Percentiles rank a stretch among this genome's conserved stretches.
Conservation (phyloP, 1,140 invertebrate species). For the Littorina saxatilis region DNA sequence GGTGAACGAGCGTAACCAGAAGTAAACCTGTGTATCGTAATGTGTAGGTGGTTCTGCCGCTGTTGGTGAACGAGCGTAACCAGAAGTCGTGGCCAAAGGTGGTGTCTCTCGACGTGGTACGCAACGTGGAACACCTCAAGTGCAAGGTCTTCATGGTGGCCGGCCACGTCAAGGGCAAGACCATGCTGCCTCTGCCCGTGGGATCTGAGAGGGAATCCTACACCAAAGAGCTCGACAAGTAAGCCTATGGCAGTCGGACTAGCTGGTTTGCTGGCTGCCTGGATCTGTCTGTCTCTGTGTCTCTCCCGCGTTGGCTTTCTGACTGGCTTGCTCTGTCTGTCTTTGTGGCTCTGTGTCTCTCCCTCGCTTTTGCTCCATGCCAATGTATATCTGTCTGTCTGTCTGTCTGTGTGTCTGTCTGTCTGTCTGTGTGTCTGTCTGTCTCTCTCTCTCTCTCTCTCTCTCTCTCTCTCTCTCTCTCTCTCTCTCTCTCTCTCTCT, state of each 20-base stretch:
- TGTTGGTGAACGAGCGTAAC: constrained; percentile 81
- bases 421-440: neutral
- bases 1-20: no score
- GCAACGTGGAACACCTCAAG: constrained; percentile 89
- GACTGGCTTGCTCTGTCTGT: no score
- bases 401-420: neutral
- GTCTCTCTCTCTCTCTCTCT: neutral
- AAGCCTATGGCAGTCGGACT: constrained; percentile 47
- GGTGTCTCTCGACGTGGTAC: constrained; percentile 87
- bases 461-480: neutral
- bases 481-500: no score
- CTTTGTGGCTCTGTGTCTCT: no score
- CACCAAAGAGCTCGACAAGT: constrained; percentile 82
- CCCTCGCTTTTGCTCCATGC: no score
- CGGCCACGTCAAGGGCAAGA: constrained; percentile 95
- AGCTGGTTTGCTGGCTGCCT: no score
- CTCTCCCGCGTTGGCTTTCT: no score
- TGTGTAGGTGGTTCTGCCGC: constrained; percentile 84
- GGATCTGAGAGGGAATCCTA: constrained; percentile 89
- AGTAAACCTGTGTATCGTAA: no score
- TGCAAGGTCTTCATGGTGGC: constrained; percentile 92
- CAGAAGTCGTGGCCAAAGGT: constrained; percentile 87
- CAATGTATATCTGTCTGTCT: neutral
- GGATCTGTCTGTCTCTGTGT: no score
- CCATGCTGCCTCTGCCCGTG: constrained; percentile 93